Base-by-base conservation (phyloP, 1,140 invertebrate species). In the Tigriopus japonicus region DNA sequence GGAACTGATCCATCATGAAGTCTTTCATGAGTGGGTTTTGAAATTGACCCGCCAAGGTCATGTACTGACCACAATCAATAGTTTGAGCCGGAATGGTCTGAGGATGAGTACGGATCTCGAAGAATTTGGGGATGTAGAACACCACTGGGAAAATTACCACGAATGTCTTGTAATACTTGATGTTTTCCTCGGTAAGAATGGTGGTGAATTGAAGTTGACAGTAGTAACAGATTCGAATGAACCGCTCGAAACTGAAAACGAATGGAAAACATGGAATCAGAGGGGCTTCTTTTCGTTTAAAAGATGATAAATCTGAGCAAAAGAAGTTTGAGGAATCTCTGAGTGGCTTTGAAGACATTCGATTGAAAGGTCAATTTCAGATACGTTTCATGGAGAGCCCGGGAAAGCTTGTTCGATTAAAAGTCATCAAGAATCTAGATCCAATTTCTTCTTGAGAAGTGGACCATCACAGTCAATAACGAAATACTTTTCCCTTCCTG, bases 51-150 rank as follows among this genome's bases (percentile, higher is more conserved):
- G 45, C n/a, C 45, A 49, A 21, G 21, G 45, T 17, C 45, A 49
- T 15, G 45, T 49, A 49, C 12, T 49, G n/a, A 2, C 21, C n/a
- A 49, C 45, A 49, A 10, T 49, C 45, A 12, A 49, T 49, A 6
- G 10, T 12, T 49, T 49, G n/a, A 15, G 21, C 45, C 21, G n/a
- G n/a, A 49, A 15, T 15, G n/a, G 21, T 21, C 45, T 17, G n/a
- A 12, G n/a, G 21, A 21, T 58, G 21, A 14, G 55, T 41, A n/a
- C 55, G 24, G 12, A 58, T 23, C 21, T 58, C 55, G 28, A 58
- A 58, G 17, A 40, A 42, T 24, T 58, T 58, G 35, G 55, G 55
- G 14, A 58, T 58, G 55, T 58, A 58, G 42, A 58, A 58, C 2
- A 58, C 13, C 7, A 58, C 42, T 5, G 55, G 55, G 28, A 58